These are phyloP conservation scores for Drosophila sechellia DNA, from an alignment of 1,140 invertebrate species.

Conservation along the genomic window DNA sequence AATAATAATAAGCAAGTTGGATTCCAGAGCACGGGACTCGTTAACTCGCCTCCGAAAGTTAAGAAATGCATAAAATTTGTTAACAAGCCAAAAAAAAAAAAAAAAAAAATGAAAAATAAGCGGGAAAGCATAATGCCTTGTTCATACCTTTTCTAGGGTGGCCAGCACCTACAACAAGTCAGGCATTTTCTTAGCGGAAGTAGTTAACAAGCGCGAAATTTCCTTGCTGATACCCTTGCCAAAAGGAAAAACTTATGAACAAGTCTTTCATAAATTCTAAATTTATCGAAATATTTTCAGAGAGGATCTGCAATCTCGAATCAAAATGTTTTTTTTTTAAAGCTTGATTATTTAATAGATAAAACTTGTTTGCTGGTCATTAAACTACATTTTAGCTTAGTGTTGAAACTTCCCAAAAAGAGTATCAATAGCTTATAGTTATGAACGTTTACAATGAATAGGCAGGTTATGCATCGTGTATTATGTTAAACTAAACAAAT, in stretches of 20 bases:
- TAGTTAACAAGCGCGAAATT: constrained; percentile 73
- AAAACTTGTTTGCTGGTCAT: too few relatives aligned
- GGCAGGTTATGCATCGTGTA: constrained; percentile 7
- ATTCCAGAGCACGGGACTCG: constrained; percentile 59
- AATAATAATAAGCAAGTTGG: constrained; percentile 81
- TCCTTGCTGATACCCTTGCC: constrained; percentile 17
- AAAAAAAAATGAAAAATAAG: constrained; percentile 15
- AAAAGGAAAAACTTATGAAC: not conserved
- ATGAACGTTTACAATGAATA: constrained; percentile 2
- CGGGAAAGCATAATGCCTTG: constrained; percentile 24
- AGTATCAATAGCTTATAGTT: not conserved
- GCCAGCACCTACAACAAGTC: constrained; percentile 27
- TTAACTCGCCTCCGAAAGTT: constrained; percentile 75
- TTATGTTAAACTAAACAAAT: constrained; percentile 10
- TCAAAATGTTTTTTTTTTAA: too few relatives aligned
- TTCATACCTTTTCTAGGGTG: constrained; percentile 34
- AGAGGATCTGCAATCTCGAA: too few relatives aligned
- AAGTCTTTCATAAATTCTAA: too few relatives aligned
- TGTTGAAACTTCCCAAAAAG: not conserved
- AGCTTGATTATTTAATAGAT: too few relatives aligned
- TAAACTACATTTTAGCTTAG: too few relatives aligned
- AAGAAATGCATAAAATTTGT: constrained; percentile 82
- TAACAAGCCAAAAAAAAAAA: constrained; percentile 59
- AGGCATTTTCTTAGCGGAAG: constrained; percentile 73
- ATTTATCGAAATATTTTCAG: too few relatives aligned